Conservation (phyloP, 2,888 invertebrate genomes). For the Drosophila kambysellisi region DNA sequence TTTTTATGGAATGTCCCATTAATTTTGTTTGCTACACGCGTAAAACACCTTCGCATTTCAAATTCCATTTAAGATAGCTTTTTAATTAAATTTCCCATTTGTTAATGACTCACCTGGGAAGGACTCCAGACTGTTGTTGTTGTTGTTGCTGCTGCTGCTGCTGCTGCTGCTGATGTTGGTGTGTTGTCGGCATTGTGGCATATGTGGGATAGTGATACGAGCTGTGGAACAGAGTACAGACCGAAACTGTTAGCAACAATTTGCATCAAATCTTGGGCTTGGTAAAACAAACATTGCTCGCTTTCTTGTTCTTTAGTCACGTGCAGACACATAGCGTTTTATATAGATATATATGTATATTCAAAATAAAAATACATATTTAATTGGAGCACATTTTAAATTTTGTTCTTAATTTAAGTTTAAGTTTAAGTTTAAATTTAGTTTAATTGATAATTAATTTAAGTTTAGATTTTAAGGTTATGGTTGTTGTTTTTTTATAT, state of each 20-base stretch:
- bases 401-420: constrained; percentile 28
- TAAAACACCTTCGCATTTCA: too few species aligned
- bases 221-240: constrained; percentile 60
- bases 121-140: constrained; percentile 54
- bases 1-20: too few species aligned
- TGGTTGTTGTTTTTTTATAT: constrained; percentile 40
- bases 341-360: constrained; percentile 17
- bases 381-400: constrained; percentile 50
- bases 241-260: constrained; percentile 17
- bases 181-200: constrained; percentile 87
- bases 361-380: constrained; percentile 18
- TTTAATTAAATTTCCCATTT: not conserved
- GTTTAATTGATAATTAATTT: constrained; percentile 38
- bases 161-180: constrained; percentile 86
- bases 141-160: not conserved
- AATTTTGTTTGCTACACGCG: too few species aligned
- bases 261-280: not conserved
- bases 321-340: constrained; percentile 76
- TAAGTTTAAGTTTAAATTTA: constrained; percentile 31
- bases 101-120: constrained; percentile 48
- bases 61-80: not conserved
- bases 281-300: constrained; percentile 45
- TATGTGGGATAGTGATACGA: constrained; percentile 82
- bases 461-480: constrained; percentile 41
- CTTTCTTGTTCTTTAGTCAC: constrained; percentile 54